Base-by-base conservation (phyloP, 1,140 invertebrate genomes). In the Maniola jurtina region DNA sequence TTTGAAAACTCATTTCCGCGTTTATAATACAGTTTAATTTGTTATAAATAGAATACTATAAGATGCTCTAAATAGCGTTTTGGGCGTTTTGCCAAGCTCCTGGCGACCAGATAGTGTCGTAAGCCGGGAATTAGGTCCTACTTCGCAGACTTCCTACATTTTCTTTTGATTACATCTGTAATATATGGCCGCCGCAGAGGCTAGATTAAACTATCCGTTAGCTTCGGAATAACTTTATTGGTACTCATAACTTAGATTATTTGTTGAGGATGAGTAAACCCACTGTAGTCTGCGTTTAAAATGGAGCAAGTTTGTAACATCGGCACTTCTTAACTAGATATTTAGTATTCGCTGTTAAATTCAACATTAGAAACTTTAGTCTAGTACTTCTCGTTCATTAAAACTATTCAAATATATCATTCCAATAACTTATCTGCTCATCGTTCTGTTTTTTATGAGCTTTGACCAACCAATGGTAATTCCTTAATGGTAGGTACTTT, bases 141-240 rank as follows among this genome's bases (percentile, higher is more conserved):
- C 62, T 68, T 66, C 55, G 61, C 61, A 67, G 75, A 66, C 71
- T 76, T 74, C 68, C 71, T 72, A 71, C 62, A 70, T 73, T 76
- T 73, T 72, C 74, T 76, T 72, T 70, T 76, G 72, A 77, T 72
- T 70, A 66, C 70, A 70, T 73, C 70, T 65, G 61, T 73, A 57
- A 68, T 68, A 64, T 62, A 68, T 63, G 58, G 40, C 35, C 33
- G 25, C 58, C 54, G 47, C 14, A 61, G 38, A 61, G n/a, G 25
- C 25, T 33, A 50, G 35, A 62, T 67, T 61, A 67, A 61, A 47
- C 25, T 61, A 61, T 54, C 34, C 50, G 14, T 25, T 36, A 15
- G 57, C 33, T 52, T 58, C 50, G 47, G 50, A 65, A 58, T 42
- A 54, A 36, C 7, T 52, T 52, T 42, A 52, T 40, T 13, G 42